Evolutionary conservation across 2,888 invertebrate genomes (phyloP).

Genomic region (Bombylius discolor): DNA sequence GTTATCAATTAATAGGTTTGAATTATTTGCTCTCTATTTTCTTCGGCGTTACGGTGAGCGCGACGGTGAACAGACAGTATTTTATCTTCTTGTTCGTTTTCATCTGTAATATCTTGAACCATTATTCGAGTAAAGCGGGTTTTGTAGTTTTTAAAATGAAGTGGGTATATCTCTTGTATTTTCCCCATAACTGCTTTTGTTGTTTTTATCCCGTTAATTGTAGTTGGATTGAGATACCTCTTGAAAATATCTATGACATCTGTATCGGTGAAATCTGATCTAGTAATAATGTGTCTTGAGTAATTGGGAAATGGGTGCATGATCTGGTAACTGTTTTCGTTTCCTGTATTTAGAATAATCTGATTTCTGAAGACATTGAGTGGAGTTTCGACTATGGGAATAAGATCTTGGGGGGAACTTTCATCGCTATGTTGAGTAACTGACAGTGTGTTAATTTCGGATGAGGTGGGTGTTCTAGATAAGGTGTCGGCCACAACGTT

Average conservation of each 20-base stretch:
- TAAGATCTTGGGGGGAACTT: slow-evolving; percentile 5
- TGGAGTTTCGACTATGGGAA: slow-evolving; percentile 5
- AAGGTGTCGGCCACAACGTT: slow-evolving; percentile 11
- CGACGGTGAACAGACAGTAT: no score
- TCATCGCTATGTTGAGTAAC: slow-evolving; percentile 4
- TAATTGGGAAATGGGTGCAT: not conserved
- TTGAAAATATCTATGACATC: not conserved
- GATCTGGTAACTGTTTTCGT: slow-evolving; percentile 3
- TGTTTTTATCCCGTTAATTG: no score
- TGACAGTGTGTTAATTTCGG: not conserved
- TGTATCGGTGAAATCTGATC: not conserved
- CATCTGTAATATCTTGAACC: no score
- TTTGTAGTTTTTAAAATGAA: no score
- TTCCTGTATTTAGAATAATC: slow-evolving; percentile 3
- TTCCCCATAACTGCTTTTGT: no score
- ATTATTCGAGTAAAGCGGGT: no score
- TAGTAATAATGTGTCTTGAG: not conserved
- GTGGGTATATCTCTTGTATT: no score
- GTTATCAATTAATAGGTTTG: no score
- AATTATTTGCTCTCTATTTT: no score
- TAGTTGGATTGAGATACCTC: not conserved
- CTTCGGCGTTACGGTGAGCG: no score
- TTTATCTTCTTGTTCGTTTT: no score
- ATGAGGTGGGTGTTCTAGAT: not conserved
- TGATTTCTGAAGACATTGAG: slow-evolving; percentile 13